Evolutionary conservation across 2,888 invertebrate genomes (phyloP).

Genomic region (Meandrusa payeni): DNA sequence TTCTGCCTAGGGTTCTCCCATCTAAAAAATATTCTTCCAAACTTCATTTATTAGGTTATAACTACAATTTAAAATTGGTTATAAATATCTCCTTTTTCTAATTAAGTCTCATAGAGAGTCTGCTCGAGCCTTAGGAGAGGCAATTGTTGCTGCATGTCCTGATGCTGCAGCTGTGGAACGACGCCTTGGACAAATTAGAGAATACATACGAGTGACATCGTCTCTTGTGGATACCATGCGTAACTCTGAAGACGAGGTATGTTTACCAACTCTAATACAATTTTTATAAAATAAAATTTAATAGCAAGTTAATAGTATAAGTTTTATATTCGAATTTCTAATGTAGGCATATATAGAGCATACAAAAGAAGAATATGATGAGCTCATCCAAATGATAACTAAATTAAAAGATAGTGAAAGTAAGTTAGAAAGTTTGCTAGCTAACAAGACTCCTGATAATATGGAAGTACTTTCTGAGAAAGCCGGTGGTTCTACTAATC

Average conservation of each 20-base stretch:
- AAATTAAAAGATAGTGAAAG: constrained; percentile 86
- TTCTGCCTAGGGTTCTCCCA: too few relatives aligned
- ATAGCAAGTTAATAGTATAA: constrained; percentile 6
- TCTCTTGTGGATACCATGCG: constrained; percentile 86
- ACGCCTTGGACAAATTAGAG: constrained; percentile 85
- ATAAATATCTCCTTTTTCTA: too few relatives aligned
- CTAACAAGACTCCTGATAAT: constrained; percentile 56
- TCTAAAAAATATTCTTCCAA: too few relatives aligned
- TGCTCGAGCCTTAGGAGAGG: constrained; percentile 67
- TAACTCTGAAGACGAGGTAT: constrained; percentile 85
- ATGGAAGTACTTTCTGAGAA: constrained; percentile 57
- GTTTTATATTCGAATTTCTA: constrained; percentile 44
- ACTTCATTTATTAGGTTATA: too few relatives aligned
- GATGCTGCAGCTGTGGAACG: constrained; percentile 85
- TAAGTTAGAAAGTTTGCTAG: constrained; percentile 81
- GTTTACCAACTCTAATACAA: constrained; percentile 25
- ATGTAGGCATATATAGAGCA: constrained; percentile 76
- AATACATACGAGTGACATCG: constrained; percentile 86
- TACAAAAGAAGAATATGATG: constrained; percentile 79
- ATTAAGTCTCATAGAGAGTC: constrained; percentile 66
- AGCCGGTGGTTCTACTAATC: constrained; percentile 29
- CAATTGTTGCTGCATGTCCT: constrained; percentile 76
- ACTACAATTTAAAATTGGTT: too few relatives aligned
- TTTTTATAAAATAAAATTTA: constrained; percentile 26
- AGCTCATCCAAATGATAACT: constrained; percentile 83